A percentile compares a stretch with the other conserved stretches of the same genome.
Conservation (phyloP, 1,140 invertebrate species). For the Bombus impatiens region DNA sequence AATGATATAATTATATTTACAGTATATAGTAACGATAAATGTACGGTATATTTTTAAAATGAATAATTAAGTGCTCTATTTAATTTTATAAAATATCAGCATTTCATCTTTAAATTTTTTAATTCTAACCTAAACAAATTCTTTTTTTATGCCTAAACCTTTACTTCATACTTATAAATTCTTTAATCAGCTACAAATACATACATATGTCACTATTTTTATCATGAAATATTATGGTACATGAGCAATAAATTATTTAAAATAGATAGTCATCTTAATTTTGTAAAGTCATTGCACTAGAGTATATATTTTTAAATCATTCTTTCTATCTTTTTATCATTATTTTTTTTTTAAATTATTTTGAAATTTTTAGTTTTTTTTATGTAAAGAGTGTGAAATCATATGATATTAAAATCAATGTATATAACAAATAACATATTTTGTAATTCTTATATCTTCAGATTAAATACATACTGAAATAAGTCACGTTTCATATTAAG, state of each 20-base stretch:
- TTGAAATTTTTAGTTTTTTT: background rate
- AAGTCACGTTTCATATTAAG: constrained; percentile 62
- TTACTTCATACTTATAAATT: background rate
- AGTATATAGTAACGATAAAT: background rate
- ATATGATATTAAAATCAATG: background rate
- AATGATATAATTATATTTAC: background rate
- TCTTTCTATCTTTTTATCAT: background rate
- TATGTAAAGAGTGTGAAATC: background rate
- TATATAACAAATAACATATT: background rate
- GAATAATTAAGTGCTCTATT: background rate
- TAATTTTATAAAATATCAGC: background rate
- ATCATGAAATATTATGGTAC: background rate
- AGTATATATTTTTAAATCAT: background rate
- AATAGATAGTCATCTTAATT: background rate
- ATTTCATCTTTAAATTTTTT: background rate
- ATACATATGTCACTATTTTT: background rate
- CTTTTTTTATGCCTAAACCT: background rate
- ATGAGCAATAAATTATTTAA: background rate
- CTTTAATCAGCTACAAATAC: background rate
- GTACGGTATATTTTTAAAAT: background rate
- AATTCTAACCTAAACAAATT: constrained; percentile 19
- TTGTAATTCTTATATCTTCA: background rate
- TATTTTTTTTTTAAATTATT: background rate
- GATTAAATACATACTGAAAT: constrained; percentile 16
- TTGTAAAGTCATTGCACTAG: background rate